Conservation (phyloP, 2,888 invertebrate genomes). For the Clepsis dumicolana region DNA sequence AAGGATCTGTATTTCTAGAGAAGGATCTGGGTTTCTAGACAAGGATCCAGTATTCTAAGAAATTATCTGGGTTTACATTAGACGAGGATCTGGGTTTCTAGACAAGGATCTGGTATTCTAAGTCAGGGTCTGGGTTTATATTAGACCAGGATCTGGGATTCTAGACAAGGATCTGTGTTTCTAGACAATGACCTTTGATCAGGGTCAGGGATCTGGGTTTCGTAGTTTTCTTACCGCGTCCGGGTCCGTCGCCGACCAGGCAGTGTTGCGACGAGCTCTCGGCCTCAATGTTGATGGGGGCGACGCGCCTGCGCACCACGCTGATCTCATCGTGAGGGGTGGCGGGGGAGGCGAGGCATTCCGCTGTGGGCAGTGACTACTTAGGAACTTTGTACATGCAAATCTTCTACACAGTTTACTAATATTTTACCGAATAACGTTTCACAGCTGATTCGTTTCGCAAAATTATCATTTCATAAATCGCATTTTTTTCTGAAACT, state of each 20-base stretch:
- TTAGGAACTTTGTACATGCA: too few species aligned
- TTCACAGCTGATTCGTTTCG: too few species aligned
- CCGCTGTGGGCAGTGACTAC: slow-evolving; percentile 18
- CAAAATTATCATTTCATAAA: too few species aligned
- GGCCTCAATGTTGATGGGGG: slow-evolving; percentile 55
- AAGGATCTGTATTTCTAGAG: too few species aligned
- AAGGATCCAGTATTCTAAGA: background rate
- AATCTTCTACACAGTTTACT: too few species aligned
- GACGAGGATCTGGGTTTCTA: background rate
- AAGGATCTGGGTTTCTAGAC: background rate
- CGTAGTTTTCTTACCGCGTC: slow-evolving; percentile 28
- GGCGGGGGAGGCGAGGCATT: slow-evolving; percentile 49
- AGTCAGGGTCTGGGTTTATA: background rate
- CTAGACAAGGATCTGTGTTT: background rate
- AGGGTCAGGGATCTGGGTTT: too few species aligned
- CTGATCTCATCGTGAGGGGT: slow-evolving; percentile 49
- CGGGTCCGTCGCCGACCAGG: slow-evolving; percentile 53
- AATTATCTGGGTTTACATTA: background rate
- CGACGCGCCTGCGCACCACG: slow-evolving; percentile 44
- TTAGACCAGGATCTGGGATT: background rate
- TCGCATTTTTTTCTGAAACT: too few species aligned
- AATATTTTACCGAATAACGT: too few species aligned
- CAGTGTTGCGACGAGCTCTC: slow-evolving; percentile 58
- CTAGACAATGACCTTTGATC: too few species aligned
- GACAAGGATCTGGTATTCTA: background rate